Evolutionary conservation across 2,113 vertebrate species (phyloP).

Genomic region (Clarias gariepinus): DNA sequence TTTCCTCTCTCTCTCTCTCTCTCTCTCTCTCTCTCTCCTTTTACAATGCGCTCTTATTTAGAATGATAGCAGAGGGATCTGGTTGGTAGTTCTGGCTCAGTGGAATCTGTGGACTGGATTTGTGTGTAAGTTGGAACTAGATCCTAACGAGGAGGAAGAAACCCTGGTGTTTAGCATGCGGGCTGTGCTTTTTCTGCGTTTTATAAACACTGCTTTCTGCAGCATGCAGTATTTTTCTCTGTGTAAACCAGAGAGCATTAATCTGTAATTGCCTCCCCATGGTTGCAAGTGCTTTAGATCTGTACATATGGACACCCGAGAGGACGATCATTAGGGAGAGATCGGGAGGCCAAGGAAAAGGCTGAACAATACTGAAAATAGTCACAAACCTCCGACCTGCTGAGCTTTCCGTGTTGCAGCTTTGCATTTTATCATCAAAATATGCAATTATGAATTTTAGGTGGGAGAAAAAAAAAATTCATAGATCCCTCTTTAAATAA

Average conservation of each 20-base stretch:
- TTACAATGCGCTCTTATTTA: slow-evolving; percentile 67
- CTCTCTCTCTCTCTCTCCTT: slow-evolving; percentile 20
- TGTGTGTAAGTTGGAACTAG: slow-evolving; percentile 4
- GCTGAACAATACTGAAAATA: not conserved
- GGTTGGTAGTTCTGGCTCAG: slow-evolving; percentile 43
- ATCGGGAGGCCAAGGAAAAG: not conserved
- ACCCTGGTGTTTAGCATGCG: not conserved
- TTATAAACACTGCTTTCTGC: not conserved
- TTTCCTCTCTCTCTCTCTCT: slow-evolving; percentile 52
- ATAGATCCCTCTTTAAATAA: no score
- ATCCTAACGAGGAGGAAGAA: not conserved
- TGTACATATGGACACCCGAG: not conserved
- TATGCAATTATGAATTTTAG: not conserved
- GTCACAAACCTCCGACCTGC: not conserved
- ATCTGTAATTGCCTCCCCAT: not conserved
- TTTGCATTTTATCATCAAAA: not conserved
- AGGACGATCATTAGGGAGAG: slow-evolving; percentile 1
- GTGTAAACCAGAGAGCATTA: not conserved
- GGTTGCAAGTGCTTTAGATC: slow-evolving; percentile 1
- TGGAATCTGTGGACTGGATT: slow-evolving; percentile 60
- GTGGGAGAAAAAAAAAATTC: no score
- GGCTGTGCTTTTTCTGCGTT: not conserved
- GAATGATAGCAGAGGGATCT: slow-evolving; percentile 63
- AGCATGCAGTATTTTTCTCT: not conserved
- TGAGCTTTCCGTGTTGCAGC: not conserved